phyloP scores from a whole-genome alignment of 2,888 invertebrate species.

The Meiosimyza platycephala region DNA sequence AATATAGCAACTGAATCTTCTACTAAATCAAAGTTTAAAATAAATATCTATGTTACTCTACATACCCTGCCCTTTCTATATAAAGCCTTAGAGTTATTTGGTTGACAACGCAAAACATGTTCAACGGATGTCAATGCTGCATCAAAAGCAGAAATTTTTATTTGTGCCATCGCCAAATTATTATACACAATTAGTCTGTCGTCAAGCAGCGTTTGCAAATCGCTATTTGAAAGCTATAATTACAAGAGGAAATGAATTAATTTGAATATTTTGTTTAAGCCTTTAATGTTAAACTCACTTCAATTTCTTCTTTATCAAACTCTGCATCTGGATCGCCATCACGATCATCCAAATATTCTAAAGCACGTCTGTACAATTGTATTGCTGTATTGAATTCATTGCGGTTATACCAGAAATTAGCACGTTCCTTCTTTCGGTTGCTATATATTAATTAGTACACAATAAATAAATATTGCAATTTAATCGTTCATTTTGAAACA shows the following conservation, averaged over 20 bases:
- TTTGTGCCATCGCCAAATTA: slow-evolving; percentile 92
- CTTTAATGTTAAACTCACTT: slow-evolving; percentile 46
- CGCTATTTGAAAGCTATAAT: slow-evolving; percentile 69
- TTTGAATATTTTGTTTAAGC: slow-evolving; percentile 2
- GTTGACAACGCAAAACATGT: slow-evolving; percentile 84
- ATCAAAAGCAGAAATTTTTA: slow-evolving; percentile 87
- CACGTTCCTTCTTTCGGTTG: slow-evolving; percentile 82
- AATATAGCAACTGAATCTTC: neutral
- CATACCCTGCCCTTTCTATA: slow-evolving; percentile 83
- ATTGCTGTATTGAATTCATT: slow-evolving; percentile 85
- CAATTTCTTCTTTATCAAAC: slow-evolving; percentile 67
- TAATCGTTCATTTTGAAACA: too few species aligned
- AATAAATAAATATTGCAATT: slow-evolving; percentile 5
- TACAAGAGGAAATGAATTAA: slow-evolving; percentile 19
- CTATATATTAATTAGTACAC: slow-evolving; percentile 62
- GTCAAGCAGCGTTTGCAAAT: slow-evolving; percentile 77
- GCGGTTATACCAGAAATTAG: slow-evolving; percentile 91
- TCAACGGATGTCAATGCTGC: slow-evolving; percentile 87
- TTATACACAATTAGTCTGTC: slow-evolving; percentile 88
- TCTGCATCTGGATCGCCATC: slow-evolving; percentile 75
- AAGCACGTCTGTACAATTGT: slow-evolving; percentile 86
- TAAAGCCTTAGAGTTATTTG: slow-evolving; percentile 89
- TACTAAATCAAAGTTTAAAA: neutral
- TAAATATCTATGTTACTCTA: neutral
- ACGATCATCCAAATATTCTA: slow-evolving; percentile 83